phyloP scores from a whole-genome alignment of 2,888 invertebrate genomes.

The Aphrophora alni region DNA sequence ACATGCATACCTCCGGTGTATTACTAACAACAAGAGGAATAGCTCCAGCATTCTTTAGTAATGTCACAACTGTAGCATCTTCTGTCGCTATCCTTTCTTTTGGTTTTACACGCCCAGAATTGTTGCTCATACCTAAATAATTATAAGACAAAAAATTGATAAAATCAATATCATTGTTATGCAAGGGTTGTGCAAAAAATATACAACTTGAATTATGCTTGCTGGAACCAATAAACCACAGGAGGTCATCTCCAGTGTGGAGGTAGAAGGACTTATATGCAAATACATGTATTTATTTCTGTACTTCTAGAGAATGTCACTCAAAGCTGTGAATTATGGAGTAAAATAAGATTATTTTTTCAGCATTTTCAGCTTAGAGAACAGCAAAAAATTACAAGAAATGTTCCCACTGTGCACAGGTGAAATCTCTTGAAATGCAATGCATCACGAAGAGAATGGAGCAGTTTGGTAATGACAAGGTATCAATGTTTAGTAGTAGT shows the following conservation, averaged over 20 bases:
- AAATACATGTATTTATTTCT: no score
- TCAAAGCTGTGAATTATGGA: no score
- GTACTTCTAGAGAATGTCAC: no score
- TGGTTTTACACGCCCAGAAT: conserved; percentile 43
- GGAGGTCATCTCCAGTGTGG: not conserved
- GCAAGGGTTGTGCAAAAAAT: not conserved
- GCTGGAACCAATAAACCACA: not conserved
- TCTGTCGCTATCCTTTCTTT: conserved; percentile 52
- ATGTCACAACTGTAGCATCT: conserved; percentile 73
- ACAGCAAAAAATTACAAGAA: no score
- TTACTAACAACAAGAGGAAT: conserved; percentile 84
- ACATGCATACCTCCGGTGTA: conserved; percentile 87
- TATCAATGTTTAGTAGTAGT: no score
- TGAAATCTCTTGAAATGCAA: no score
- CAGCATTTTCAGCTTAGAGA: no score
- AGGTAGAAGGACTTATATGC: not conserved
- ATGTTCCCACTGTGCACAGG: no score
- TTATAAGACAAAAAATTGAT: no score
- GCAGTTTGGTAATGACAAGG: no score
- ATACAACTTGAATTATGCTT: not conserved
- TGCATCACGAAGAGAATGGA: no score
- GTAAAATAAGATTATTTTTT: no score
- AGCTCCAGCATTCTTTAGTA: conserved; percentile 73
- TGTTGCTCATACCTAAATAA: conserved; percentile 47
- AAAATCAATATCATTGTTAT: not conserved